Percentiles rank a stretch among this genome's conserved stretches.
phyloP scores from a whole-genome alignment of 2,888 invertebrate genomes.

The Leptothorax acervorum region DNA sequence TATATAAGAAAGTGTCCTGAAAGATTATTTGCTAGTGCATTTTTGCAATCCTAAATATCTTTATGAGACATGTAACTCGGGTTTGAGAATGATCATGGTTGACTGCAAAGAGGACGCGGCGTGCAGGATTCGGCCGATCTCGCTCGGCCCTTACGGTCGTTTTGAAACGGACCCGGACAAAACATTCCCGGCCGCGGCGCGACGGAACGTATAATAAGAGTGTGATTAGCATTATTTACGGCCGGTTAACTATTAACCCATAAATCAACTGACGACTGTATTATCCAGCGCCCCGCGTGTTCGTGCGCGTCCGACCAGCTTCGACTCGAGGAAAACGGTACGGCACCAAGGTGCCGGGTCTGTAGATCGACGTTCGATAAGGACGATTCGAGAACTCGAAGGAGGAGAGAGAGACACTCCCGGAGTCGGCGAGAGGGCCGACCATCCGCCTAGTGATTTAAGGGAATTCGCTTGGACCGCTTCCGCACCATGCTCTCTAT shows the following conservation, averaged over 20 bases:
- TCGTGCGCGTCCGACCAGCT: conserved; percentile 72
- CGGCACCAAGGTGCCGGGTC: conserved; percentile 67
- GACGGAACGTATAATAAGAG: conserved; percentile 84
- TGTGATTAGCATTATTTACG: conserved; percentile 86
- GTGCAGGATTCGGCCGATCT: conserved; percentile 2
- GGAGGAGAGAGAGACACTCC: conserved; percentile 43
- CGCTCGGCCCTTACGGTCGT: not conserved
- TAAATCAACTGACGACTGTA: conserved; percentile 83
- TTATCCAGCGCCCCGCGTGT: conserved; percentile 76
- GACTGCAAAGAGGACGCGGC: conserved; percentile 11
- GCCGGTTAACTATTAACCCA: conserved; percentile 85
- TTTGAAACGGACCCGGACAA: conserved; percentile 74
- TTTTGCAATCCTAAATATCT: not conserved
- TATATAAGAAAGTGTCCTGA: not conserved
- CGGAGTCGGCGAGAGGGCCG: conserved; percentile 49
- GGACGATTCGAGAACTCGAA: conserved; percentile 67
- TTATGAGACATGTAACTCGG: not conserved
- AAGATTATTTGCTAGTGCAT: not conserved
- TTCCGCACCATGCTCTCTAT: conserved; percentile 32
- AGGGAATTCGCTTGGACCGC: conserved; percentile 51
- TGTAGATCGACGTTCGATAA: conserved; percentile 74
- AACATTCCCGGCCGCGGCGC: conserved; percentile 77
- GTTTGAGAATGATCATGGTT: not conserved
- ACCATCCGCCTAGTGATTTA: conserved; percentile 71
- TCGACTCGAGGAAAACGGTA: conserved; percentile 66